Evolutionary conservation across 1,140 invertebrate species (phyloP), one percentile per base, ranked within the genome.

Genomic region (Brachionus rotundiformis): DNA sequence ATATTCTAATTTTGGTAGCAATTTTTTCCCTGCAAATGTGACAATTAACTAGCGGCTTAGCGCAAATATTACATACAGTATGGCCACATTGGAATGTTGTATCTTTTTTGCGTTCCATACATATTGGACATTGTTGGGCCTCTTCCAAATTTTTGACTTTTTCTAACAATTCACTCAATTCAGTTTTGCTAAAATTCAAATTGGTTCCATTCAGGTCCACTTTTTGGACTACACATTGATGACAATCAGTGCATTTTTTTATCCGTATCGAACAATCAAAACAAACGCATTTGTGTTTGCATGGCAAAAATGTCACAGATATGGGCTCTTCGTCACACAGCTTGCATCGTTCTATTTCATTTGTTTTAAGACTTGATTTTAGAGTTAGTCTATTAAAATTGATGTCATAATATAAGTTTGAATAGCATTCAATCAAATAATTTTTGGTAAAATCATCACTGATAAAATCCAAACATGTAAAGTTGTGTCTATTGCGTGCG

Each of bases 11-110:
- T 86, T 94, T 95, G 86, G 93, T 93, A 13, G 92, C 91, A 85
- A 96, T 95, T 6, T 92, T 91, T 88, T 94, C 93, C 39, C 94
- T 90, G 89, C 94, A 96, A 93, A 96, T 95, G 88, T 95, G 94
- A 89, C 94, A 96, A 6, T 91, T 93, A 85, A 91, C 91, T 1
- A 96, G 87, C 1, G 93, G 92, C 77, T 92, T 91, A 0, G 93
- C 92, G 85, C 94, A 96, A 68, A 91, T 90, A 33, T 92, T 91
- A 88, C 94, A 96, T 4, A 94, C 92, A 16, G 92, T 92, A 85
- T 96, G 94, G 6, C 94, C 94, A 87, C 94, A 96, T 0, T 95
- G 88, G 86, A 96, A 96, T 0, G 92, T 94, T 6, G 94, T 92
- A 85, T 94, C 93, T 39, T 92, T 88, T 82, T 91, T 90, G 16